A percentile compares a stretch with the other conserved stretches of the same genome.
Evolutionary conservation across 2,113 vertebrate genomes (phyloP).

Genomic region (Larimichthys crocea): DNA sequence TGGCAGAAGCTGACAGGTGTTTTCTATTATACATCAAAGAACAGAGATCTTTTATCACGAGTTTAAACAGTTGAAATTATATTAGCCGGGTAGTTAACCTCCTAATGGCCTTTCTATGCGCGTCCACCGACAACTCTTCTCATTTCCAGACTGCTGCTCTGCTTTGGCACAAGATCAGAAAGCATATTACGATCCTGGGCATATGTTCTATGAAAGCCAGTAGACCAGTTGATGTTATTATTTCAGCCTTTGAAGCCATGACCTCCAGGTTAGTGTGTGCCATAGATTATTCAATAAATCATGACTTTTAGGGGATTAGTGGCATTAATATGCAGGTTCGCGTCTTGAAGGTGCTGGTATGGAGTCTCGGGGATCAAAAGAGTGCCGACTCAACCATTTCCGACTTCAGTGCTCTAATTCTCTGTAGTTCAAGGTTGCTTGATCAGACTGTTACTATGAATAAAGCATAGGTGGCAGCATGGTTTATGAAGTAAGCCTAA

Average conservation of each 20-base stretch:
- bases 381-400: constrained; percentile 7
- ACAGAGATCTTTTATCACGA: constrained; percentile 48
- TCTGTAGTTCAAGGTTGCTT: constrained; percentile 19
- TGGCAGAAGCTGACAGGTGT: constrained; percentile 64
- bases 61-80: constrained; percentile 55
- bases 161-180: constrained; percentile 61
- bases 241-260: constrained; percentile 60
- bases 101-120: constrained; percentile 38
- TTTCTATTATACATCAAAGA: constrained; percentile 71
- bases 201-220: constrained; percentile 60
- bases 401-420: constrained; percentile 1
- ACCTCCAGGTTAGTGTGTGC: constrained; percentile 39
- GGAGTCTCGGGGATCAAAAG: constrained; percentile 32
- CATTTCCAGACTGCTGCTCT: constrained; percentile 9
- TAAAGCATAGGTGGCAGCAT: constrained; percentile 2
- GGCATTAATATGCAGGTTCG: constrained; percentile 28
- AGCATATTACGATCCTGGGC: constrained; percentile 23
- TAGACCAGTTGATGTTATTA: constrained; percentile 49
- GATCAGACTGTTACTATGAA: background rate
- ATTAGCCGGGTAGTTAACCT: constrained; percentile 56
- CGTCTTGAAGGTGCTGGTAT: background rate
- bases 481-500: constrained; percentile 4
- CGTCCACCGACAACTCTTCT: constrained; percentile 9
- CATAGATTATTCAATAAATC: constrained; percentile 58
- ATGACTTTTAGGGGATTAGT: constrained; percentile 20